phyloP scores from a whole-genome alignment of 1,140 invertebrate genomes.

The Tetramorium simillimum region DNA sequence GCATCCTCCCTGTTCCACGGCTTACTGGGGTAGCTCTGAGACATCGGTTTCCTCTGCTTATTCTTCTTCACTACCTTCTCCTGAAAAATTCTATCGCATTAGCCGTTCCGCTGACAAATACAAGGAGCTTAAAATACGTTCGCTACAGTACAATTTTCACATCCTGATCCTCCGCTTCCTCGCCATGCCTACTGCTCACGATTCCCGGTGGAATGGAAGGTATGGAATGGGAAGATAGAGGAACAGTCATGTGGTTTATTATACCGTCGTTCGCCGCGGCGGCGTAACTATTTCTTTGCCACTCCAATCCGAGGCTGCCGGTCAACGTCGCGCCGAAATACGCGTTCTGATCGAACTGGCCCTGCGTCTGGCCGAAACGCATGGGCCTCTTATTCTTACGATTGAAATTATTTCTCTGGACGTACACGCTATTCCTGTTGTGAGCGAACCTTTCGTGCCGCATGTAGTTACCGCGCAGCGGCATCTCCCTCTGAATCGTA shows the following conservation, averaged over 20 bases:
- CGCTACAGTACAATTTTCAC: constrained; percentile 71
- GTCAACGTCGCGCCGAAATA: constrained; percentile 78
- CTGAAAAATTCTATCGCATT: constrained; percentile 49
- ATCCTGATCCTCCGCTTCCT: constrained; percentile 73
- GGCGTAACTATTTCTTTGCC: constrained; percentile 78
- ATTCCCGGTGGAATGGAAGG: constrained; percentile 63
- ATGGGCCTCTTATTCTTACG: constrained; percentile 78
- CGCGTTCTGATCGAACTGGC: constrained; percentile 79
- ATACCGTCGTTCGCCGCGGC: constrained; percentile 70
- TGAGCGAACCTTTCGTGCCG: constrained; percentile 79
- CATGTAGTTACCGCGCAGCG: constrained; percentile 77
- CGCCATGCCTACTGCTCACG: constrained; percentile 66
- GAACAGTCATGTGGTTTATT: constrained; percentile 76
- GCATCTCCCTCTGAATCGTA: constrained; percentile 78
- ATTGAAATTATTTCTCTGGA: constrained; percentile 80
- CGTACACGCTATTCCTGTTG: constrained; percentile 79
- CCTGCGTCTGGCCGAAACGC: constrained; percentile 77
- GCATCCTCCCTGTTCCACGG: constrained; percentile 87
- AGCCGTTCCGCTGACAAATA: neutral
- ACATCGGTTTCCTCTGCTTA: constrained; percentile 84
- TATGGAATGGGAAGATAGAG: constrained; percentile 75
- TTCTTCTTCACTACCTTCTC: constrained; percentile 82
- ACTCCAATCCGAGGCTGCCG: constrained; percentile 76
- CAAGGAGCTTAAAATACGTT: neutral
- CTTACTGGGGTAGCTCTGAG: constrained; percentile 83